phyloP scores from a whole-genome alignment of 2,888 invertebrate species.

The Drosophila suboccidentalis region DNA sequence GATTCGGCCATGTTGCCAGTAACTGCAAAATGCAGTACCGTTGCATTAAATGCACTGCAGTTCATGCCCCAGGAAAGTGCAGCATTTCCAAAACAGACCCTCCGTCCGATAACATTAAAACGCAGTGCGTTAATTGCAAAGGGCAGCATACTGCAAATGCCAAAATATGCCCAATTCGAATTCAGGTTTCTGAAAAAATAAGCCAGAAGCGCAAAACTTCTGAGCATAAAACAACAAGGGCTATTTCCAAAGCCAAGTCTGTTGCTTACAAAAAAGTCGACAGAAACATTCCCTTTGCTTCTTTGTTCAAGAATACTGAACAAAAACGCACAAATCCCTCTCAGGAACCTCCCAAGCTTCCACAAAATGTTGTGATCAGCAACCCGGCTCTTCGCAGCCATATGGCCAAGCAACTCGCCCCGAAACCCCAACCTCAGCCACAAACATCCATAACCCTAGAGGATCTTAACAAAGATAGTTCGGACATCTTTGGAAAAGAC shows the following conservation, averaged over 20 bases:
- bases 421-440: not conserved
- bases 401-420: not conserved
- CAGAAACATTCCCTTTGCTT: not conserved
- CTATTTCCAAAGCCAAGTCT: not conserved
- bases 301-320: not conserved
- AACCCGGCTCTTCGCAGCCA: not conserved
- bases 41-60: slow-evolving; percentile 12
- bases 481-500: not conserved
- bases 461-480: not conserved
- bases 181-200: not conserved
- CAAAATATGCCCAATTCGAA: slow-evolving; percentile 6
- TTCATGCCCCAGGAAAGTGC: slow-evolving; percentile 14
- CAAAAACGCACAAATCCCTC: not conserved
- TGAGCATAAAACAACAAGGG: not conserved
- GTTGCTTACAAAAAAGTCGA: not conserved
- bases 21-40: too few relatives aligned
- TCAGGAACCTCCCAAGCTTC: not conserved
- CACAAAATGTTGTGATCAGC: not conserved
- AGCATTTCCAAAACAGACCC: not conserved
- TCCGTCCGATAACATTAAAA: not conserved
- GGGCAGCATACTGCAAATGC: slow-evolving; percentile 17
- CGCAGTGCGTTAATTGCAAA: slow-evolving; percentile 9
- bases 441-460: not conserved
- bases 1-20: too few relatives aligned
- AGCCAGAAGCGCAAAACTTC: not conserved